phyloP scores from a whole-genome alignment of 2,797 vertebrate species.

The Prionace glauca region DNA sequence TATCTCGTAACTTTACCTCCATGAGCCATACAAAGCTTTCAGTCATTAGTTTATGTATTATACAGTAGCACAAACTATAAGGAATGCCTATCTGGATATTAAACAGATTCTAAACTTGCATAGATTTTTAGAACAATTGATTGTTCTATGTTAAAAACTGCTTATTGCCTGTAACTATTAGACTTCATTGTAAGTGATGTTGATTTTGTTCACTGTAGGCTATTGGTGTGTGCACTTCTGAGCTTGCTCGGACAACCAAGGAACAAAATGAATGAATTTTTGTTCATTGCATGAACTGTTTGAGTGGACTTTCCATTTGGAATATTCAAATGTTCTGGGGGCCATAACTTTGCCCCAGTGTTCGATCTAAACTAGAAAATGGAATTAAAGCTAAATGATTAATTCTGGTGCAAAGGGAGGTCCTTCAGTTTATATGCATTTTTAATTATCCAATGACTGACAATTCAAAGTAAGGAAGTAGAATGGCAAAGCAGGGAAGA shows the following conservation, averaged over 20 bases:
- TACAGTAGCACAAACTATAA: neutral
- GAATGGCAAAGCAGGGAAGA: neutral
- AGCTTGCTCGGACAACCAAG: neutral
- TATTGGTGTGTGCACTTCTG: neutral
- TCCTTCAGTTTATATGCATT: neutral
- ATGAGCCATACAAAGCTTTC: neutral
- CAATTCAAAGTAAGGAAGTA: neutral
- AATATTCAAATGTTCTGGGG: neutral
- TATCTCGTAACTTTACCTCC: no score
- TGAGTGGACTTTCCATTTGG: neutral
- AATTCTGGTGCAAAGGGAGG: neutral
- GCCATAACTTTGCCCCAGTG: neutral
- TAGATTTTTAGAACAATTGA: neutral
- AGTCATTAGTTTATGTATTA: neutral
- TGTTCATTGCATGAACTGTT: neutral
- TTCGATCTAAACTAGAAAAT: neutral
- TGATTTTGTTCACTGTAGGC: neutral
- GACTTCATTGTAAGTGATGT: no score
- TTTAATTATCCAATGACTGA: neutral
- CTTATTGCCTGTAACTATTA: neutral
- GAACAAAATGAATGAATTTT: neutral
- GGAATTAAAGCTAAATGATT: neutral
- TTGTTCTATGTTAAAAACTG: neutral
- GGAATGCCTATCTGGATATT: neutral
- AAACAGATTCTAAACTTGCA: neutral